Evolutionary conservation across 1,140 invertebrate genomes (phyloP).

Genomic region (Lepidurus couesii): DNA sequence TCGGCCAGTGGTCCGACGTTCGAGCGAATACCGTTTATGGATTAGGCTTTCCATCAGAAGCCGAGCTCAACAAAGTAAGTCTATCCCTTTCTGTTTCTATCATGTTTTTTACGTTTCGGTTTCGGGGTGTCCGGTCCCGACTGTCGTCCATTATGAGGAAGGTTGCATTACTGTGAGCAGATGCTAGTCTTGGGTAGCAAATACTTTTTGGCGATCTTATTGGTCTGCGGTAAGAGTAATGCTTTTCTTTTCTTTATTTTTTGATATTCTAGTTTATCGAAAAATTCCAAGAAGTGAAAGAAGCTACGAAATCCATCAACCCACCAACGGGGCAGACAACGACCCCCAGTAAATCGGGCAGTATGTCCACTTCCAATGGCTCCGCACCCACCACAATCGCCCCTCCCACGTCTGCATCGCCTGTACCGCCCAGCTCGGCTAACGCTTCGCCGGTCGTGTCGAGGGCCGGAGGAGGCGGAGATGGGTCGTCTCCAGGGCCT

Average conservation of each 20-base stretch:
- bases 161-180: background rate
- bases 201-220: no score
- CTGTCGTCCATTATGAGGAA: background rate
- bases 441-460: slow-evolving; percentile 75
- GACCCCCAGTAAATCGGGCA: slow-evolving; percentile 23
- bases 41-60: slow-evolving; percentile 89
- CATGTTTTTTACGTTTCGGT: background rate
- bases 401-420: slow-evolving; percentile 42
- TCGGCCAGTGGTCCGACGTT: slow-evolving; percentile 97
- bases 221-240: no score
- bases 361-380: slow-evolving; percentile 50
- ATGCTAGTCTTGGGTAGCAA: no score
- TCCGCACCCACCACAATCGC: slow-evolving; percentile 40
- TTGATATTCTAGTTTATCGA: slow-evolving; percentile 78
- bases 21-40: slow-evolving; percentile 96
- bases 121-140: background rate
- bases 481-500: slow-evolving; percentile 15
- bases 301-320: slow-evolving; percentile 59
- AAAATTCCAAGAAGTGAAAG: slow-evolving; percentile 97
- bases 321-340: slow-evolving; percentile 13
- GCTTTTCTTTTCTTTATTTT: background rate
- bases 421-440: slow-evolving; percentile 70
- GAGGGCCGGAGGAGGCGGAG: slow-evolving; percentile 46
- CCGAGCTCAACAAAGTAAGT: slow-evolving; percentile 81
- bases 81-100: background rate